phyloP scores from a whole-genome alignment of 64 coral and sea anemone species.

The Anthopleura sola region DNA sequence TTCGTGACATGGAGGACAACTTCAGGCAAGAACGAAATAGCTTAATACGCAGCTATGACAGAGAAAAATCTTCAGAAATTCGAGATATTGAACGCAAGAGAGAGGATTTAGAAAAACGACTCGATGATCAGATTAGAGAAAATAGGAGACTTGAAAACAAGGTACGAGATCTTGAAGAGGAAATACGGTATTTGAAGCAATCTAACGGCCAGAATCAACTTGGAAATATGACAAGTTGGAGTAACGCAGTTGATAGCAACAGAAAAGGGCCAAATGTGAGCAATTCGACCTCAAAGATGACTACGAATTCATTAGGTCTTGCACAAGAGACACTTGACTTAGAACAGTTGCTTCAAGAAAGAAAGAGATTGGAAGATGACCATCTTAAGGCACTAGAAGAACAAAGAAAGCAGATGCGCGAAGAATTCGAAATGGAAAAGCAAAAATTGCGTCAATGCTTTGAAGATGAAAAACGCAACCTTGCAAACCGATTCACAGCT shows the following conservation, averaged over 20 bases:
- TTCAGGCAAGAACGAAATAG: constrained; percentile 74
- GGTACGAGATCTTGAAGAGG: constrained; percentile 53
- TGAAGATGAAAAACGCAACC: constrained; percentile 32
- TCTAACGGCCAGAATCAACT: not conserved
- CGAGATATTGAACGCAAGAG: constrained; percentile 46
- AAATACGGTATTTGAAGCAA: not conserved
- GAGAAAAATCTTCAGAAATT: constrained; percentile 63
- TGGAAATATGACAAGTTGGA: not conserved
- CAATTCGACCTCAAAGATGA: not conserved
- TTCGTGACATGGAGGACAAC: constrained; percentile 81
- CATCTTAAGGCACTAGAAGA: constrained; percentile 29
- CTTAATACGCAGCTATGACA: constrained; percentile 50
- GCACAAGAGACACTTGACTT: constrained; percentile 26
- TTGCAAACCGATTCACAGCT: not conserved
- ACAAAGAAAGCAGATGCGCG: constrained; percentile 38
- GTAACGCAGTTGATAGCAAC: not conserved
- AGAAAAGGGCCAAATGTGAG: not conserved
- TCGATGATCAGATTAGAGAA: constrained; percentile 45
- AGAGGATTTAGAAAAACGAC: constrained; percentile 45
- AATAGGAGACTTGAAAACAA: constrained; percentile 46
- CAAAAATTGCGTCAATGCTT: constrained; percentile 27
- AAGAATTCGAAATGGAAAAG: constrained; percentile 48
- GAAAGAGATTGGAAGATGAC: constrained; percentile 26
- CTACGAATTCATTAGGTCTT: not conserved
- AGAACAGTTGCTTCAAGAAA: constrained; percentile 19